Evolutionary conservation across 2,888 invertebrate species (phyloP).

Genomic region (Cistogaster globosa): DNA sequence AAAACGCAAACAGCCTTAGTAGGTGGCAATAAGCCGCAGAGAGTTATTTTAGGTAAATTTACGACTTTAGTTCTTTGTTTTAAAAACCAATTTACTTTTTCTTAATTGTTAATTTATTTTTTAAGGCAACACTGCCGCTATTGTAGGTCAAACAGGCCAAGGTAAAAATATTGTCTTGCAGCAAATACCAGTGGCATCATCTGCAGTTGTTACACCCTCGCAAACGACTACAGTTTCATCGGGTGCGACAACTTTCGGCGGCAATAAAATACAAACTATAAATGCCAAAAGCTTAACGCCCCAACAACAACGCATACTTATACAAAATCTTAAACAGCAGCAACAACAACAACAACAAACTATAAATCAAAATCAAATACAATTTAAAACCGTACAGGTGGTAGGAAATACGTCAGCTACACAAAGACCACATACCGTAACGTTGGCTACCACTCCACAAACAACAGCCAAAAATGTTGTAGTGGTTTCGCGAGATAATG

Average conservation of each 20-base stretch:
- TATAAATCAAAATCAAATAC: conserved; percentile 75
- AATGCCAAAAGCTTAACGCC: conserved; percentile 79
- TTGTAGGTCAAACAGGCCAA: conserved; percentile 74
- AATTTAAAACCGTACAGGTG: conserved; percentile 75
- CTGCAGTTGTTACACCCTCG: conserved; percentile 59
- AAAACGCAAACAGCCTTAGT: conserved; percentile 64
- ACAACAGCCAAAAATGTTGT: conserved; percentile 39
- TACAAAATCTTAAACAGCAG: conserved; percentile 81
- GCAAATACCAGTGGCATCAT: conserved; percentile 63
- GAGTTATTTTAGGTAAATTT: conserved; percentile 78
- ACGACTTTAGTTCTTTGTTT: no score
- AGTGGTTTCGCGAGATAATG: conserved; percentile 52
- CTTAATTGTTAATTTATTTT: not conserved
- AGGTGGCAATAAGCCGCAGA: conserved; percentile 73
- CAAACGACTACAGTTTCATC: conserved; percentile 71
- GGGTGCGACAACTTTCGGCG: conserved; percentile 41
- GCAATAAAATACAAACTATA: conserved; percentile 77
- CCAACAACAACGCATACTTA: conserved; percentile 80
- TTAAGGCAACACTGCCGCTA: conserved; percentile 77
- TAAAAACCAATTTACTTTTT: not conserved
- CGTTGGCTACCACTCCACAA: conserved; percentile 57
- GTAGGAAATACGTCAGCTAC: conserved; percentile 53
- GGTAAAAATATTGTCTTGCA: conserved; percentile 72
- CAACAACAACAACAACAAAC: conserved; percentile 73
- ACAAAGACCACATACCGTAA: conserved; percentile 69